Evolutionary conservation across 2,113 vertebrate genomes (phyloP), one percentile per base, ranked within the genome.

Genomic region (Thunnus thynnus): DNA sequence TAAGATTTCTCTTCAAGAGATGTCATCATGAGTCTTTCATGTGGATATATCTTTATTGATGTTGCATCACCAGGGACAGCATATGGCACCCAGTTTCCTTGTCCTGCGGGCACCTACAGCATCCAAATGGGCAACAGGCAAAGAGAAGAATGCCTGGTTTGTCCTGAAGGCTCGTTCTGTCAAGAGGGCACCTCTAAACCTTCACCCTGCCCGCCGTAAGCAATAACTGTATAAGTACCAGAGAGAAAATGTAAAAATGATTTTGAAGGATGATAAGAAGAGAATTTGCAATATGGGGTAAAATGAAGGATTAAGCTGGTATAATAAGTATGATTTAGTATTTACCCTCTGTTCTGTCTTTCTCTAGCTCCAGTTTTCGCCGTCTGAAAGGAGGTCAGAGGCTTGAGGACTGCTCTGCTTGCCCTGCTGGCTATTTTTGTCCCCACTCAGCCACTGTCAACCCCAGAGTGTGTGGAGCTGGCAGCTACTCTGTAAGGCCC

Each of bases 401-500:
- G 64, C 79, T 90, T 17, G 91, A 92, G 72, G 95, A 96, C 86
- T 98, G 97, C 85, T 76, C 74, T 17, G 84, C 84, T 13, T 97
- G 97, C 79, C 95, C 96, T 11, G 95, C 94, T 32, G 97, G 97
- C 1, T 96, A 97, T 83, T 95, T 91, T 66, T 99, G 97, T 86
- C 95, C 96, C 44, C 86, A 92, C 62, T 93, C 94, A 80, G 96
- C 96, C 70, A 97, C 95, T 1, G 79, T 88, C 77, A 90, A 86
- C 75, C 97, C 97, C 41, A 89, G 13, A 76, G 79, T 93, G 0
- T 98, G 97, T 54, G 93, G 95, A 44, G 72, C 92, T 81, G 97
- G 97, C 83, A 97, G 93, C 85, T 99, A 96, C 92, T 99, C 97
- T n/a, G 97, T 98, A 93, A 95, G 96, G 25, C 13, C 48, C 46